These are phyloP conservation scores for Actinostola sp. DNA, from an alignment of 92 coral and sea anemone species.

Conservation along the genomic window DNA sequence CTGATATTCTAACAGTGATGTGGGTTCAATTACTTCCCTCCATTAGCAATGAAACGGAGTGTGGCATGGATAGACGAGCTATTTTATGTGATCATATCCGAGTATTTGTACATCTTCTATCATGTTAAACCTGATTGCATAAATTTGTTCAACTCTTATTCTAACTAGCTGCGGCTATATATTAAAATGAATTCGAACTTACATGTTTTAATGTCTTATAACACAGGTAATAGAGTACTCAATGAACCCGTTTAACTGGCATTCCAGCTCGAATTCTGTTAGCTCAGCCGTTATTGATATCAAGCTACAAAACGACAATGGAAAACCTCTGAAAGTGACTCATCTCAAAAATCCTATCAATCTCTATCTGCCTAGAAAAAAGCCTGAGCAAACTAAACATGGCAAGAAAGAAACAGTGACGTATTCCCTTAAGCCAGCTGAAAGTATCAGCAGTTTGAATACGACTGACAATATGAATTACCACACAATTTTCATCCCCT, in stretches of 20 bases:
- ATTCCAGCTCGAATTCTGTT: conserved; percentile 19
- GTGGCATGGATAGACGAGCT: no score
- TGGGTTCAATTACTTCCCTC: no score
- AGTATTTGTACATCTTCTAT: no score
- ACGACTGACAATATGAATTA: conserved; percentile 60
- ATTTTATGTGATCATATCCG: no score
- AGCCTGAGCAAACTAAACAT: no score
- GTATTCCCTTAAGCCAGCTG: conserved; percentile 3
- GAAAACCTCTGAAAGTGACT: not conserved
- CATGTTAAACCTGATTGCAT: no score
- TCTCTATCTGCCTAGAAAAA: conserved; percentile 21
- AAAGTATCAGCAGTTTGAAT: not conserved
- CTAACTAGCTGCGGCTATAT: no score
- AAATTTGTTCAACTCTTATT: no score
- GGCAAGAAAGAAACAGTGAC: no score
- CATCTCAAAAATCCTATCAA: conserved; percentile 13
- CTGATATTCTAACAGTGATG: no score
- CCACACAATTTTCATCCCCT: conserved; percentile 58
- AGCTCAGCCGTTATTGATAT: conserved; percentile 24
- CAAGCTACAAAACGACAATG: conserved; percentile 12
- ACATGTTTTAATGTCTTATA: not conserved
- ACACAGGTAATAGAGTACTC: conserved; percentile 33
- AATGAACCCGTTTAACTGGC: conserved; percentile 34
- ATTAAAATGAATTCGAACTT: not conserved
- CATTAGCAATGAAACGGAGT: no score